Base-by-base conservation (phyloP, 2,113 vertebrate genomes). In the Arenaria interpres region DNA sequence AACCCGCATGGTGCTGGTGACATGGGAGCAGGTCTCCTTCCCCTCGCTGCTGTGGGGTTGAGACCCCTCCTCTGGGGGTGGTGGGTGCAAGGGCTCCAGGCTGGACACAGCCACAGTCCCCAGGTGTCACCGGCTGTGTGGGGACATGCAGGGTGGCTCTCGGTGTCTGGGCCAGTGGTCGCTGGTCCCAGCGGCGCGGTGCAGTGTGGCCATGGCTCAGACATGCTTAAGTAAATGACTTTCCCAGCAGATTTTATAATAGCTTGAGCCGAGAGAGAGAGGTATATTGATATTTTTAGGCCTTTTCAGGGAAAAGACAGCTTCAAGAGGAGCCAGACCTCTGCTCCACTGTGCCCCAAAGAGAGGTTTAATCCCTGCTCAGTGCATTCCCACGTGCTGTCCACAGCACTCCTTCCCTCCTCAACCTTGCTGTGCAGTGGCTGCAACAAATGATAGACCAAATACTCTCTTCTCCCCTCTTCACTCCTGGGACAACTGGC, bases 1-100 rank as follows among this genome's bases (percentile, higher is more conserved):
- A 35, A 63, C 6, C 27, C 0, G 3, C 4, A 5, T 0, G 3
- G 37, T 3, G 0, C 3, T 22, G 48, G 43, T 1, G 4, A 21
- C 6, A 2, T 4, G 17, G 30, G 22, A 39, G 35, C 35, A 15
- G 21, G 25, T 74, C 14, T 18, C 24, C 24, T 22, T 74, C 18
- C 24, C 24, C 21, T 22, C 33, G 20, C 50, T 62, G 66, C 21
- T 1, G 1, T 0, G 3, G 9, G 35, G 5, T 48, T 22, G 64
- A 19, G 56, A 45, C 11, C 41, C 12, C 62, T 63, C 37, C 64
- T 20, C 2, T 12, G 45, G 56, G 51, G 37, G 14, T 32, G 37
- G 14, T 32, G 17, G 7, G 33, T 1, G 0, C 0, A 2, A 17
- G 15, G 24, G 53, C 16, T n/a, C 20, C 20, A 10, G 24, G 13